phyloP scores from a whole-genome alignment of 2,888 invertebrate genomes.

The Eurytoma adleriae region DNA sequence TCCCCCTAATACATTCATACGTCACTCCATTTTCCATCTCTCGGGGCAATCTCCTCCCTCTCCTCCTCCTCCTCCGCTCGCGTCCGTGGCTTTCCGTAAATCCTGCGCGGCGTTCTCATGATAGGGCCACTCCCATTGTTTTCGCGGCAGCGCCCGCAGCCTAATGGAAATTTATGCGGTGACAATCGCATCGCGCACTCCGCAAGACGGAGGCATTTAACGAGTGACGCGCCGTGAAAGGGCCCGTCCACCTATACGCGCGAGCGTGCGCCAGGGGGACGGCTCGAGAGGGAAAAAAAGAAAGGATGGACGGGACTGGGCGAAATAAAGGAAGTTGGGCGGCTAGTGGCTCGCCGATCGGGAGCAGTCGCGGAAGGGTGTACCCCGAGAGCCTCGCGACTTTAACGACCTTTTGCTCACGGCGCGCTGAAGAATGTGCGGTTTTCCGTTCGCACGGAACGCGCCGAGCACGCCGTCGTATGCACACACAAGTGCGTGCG shows the following conservation, averaged over 20 bases:
- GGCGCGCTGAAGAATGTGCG: conserved; percentile 66
- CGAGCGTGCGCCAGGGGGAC: conserved; percentile 18
- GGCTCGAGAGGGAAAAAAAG: background rate
- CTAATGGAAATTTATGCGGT: conserved; percentile 66
- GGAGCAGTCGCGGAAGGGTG: background rate
- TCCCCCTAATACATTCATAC: conserved; percentile 56
- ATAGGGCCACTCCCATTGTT: conserved; percentile 63
- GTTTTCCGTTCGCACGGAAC: conserved; percentile 61
- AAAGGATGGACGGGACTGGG: conserved; percentile 14
- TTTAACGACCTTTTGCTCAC: conserved; percentile 66
- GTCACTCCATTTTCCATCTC: conserved; percentile 59
- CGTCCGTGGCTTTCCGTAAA: conserved; percentile 50
- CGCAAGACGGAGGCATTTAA: conserved; percentile 63
- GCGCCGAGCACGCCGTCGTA: background rate
- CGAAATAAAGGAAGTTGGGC: conserved; percentile 19
- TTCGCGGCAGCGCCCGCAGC: conserved; percentile 52
- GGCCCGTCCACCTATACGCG: conserved; percentile 32
- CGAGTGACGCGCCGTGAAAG: conserved; percentile 61
- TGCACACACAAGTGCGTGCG: background rate
- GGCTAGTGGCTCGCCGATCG: background rate
- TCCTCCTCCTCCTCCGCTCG: background rate
- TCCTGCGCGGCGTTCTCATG: conserved; percentile 56
- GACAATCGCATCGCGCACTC: conserved; percentile 57
- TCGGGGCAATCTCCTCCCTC: conserved; percentile 7
- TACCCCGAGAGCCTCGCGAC: conserved; percentile 51